Evolutionary conservation across 2,888 invertebrate species (phyloP).

Genomic region (Agrochola circellaris): DNA sequence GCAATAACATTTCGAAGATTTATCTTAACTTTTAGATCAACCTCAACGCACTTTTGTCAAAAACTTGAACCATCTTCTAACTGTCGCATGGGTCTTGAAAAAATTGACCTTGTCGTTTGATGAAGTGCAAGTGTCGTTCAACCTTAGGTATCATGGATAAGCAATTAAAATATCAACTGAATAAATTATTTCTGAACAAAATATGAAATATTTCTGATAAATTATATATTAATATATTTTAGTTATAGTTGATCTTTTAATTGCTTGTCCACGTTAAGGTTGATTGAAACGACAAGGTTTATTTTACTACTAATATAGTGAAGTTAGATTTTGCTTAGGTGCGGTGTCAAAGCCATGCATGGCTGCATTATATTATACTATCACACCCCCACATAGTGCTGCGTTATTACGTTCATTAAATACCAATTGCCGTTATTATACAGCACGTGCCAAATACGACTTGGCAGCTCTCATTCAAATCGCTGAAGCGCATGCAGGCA

Average conservation of each 20-base stretch:
- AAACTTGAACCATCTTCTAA: neutral
- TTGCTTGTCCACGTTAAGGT: too few species aligned
- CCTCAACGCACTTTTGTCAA: neutral
- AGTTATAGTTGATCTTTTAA: too few species aligned
- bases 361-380: conserved; percentile 1
- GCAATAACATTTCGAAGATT: neutral
- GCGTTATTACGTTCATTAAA: conserved; percentile 49
- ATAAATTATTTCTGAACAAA: too few species aligned
- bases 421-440: conserved; percentile 46
- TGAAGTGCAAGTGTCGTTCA: too few species aligned
- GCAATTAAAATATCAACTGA: neutral
- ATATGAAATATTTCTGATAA: too few species aligned
- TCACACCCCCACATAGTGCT: conserved; percentile 10
- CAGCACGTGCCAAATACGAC: conserved; percentile 40
- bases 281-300: too few species aligned
- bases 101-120: neutral
- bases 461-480: conserved; percentile 48
- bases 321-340: neutral
- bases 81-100: neutral
- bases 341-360: neutral
- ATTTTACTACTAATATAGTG: too few species aligned
- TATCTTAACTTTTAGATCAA: neutral
- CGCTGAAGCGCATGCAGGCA: conserved; percentile 25
- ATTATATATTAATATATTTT: too few species aligned
- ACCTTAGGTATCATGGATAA: neutral